These are phyloP conservation scores for Trididemnum nubilum DNA, from an alignment of 23 tunicate genomes.

Conservation along the genomic window DNA sequence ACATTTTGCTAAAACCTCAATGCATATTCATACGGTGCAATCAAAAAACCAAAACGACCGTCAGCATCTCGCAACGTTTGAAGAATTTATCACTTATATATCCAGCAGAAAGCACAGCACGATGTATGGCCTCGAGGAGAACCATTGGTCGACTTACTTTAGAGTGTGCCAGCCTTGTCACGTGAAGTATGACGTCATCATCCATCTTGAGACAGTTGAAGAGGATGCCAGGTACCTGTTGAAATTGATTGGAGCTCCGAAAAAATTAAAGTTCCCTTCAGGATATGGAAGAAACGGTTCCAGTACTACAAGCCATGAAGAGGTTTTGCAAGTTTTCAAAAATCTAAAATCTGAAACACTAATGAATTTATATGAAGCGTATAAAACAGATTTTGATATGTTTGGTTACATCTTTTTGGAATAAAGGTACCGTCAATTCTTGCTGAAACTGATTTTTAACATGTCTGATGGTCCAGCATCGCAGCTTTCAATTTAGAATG, in stretches of 20 bases:
- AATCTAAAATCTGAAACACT: not conserved
- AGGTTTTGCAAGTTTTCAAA: not conserved
- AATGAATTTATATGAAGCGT: not conserved
- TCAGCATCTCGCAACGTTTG: slow-evolving; percentile 14
- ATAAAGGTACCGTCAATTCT: no score
- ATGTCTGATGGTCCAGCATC: no score
- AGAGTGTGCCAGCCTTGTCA: slow-evolving; percentile 25
- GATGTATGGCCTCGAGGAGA: slow-evolving; percentile 1
- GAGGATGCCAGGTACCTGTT: slow-evolving; percentile 30
- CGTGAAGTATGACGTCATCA: slow-evolving; percentile 24
- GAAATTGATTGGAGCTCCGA: slow-evolving; percentile 18
- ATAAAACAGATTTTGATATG: slow-evolving; percentile 8
- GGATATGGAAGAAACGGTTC: slow-evolving; percentile 26
- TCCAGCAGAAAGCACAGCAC: not conserved
- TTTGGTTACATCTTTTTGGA: slow-evolving; percentile 7
- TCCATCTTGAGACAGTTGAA: slow-evolving; percentile 25
- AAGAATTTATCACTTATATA: slow-evolving; percentile 18
- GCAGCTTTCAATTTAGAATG: no score
- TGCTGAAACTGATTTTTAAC: no score
- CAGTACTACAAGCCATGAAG: slow-evolving; percentile 1
- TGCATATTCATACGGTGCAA: not conserved
- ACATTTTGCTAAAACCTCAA: slow-evolving; percentile 22
- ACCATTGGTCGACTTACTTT: slow-evolving; percentile 31
- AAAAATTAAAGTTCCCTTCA: not conserved
- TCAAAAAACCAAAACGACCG: not conserved